These are phyloP conservation scores for Cervus canadensis DNA, from an alignment of 2,113 vertebrate species.

Conservation along the genomic window DNA sequence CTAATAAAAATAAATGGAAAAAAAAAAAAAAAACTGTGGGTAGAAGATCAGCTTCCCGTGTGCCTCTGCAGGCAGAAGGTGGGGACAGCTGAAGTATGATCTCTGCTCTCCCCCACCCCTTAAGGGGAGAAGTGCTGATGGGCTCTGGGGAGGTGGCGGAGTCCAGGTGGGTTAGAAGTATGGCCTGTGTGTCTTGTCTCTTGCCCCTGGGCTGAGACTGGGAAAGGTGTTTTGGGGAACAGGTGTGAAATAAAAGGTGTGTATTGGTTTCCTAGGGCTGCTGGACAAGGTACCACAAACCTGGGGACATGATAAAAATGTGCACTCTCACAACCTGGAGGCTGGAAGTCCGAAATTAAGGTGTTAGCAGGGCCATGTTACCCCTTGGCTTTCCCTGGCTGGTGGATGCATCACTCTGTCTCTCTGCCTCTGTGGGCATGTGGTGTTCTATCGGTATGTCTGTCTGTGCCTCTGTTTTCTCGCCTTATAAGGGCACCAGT, in stretches of 20 bases:
- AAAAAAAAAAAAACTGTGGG: neutral
- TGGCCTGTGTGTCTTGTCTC: neutral
- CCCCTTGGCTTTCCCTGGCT: neutral
- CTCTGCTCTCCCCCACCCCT: neutral
- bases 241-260: neutral
- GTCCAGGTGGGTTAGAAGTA: neutral
- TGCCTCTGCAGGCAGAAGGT: neutral
- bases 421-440: neutral
- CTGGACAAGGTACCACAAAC: neutral
- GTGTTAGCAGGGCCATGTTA: neutral
- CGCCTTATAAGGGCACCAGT: neutral
- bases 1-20: too few relatives aligned
- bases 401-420: neutral
- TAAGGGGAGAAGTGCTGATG: neutral
- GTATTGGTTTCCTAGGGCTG: neutral
- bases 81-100: conserved; percentile 33
- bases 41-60: neutral
- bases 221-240: neutral
- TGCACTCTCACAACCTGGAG: neutral
- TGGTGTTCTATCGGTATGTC: neutral
- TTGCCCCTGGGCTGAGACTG: neutral
- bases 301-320: neutral
- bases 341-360: neutral
- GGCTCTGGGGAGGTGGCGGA: neutral
- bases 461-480: neutral